Conservation (phyloP, 1,140 invertebrate genomes). For the Penaeus japonicus region DNA sequence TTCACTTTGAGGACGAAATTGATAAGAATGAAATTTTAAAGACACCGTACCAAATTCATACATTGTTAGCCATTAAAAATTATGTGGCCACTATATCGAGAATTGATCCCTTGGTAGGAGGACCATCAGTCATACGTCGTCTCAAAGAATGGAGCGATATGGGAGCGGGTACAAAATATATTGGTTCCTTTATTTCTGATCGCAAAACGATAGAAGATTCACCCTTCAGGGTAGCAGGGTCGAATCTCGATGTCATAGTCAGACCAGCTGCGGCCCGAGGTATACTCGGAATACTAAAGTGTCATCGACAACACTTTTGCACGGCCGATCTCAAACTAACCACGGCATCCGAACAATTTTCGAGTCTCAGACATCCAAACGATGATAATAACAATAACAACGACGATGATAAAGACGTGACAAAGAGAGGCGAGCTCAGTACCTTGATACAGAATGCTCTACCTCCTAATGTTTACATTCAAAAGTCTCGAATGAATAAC, state of each 20-base stretch:
- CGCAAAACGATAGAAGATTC: neutral
- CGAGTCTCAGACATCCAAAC: too few relatives aligned
- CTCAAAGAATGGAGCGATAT: neutral
- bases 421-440: too few relatives aligned
- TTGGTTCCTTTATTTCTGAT: neutral
- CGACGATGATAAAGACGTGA: too few relatives aligned
- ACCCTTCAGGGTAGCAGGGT: neutral
- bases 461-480: too few relatives aligned
- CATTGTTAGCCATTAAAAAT: neutral
- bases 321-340: too few relatives aligned
- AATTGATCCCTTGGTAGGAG: neutral
- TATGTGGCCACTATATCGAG: neutral
- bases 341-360: too few relatives aligned
- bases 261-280: neutral
- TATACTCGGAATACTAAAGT: neutral
- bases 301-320: neutral
- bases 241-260: neutral
- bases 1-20: neutral
- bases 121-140: neutral
- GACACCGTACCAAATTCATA: neutral
- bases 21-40: neutral
- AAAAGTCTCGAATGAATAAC: too few relatives aligned
- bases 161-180: neutral
- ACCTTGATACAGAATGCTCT: too few relatives aligned
- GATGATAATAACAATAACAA: too few relatives aligned